These are phyloP conservation scores for Hyles lineata DNA, from an alignment of 2,888 invertebrate genomes.

Conservation along the genomic window DNA sequence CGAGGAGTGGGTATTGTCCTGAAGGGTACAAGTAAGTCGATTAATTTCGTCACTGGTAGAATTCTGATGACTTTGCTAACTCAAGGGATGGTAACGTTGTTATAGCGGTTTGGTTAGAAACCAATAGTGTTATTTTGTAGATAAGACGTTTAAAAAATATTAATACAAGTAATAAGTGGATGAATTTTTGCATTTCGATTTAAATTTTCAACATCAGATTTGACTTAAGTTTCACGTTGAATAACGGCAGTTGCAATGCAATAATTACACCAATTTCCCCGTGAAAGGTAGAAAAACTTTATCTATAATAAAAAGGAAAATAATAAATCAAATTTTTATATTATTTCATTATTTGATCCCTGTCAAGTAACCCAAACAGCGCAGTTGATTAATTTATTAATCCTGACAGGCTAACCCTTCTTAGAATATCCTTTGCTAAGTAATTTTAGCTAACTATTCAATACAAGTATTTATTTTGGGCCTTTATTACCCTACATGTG, in stretches of 20 bases:
- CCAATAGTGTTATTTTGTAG: no score
- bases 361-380: background rate
- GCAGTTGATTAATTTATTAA: constrained; percentile 3
- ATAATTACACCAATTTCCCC: background rate
- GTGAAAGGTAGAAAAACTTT: background rate
- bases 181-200: no score
- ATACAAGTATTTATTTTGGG: constrained; percentile 24
- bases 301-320: background rate
- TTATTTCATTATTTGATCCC: background rate
- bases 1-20: background rate
- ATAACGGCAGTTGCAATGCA: no score
- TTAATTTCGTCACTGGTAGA: constrained; percentile 4
- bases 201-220: no score
- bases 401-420: constrained; percentile 10
- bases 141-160: no score
- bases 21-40: background rate
- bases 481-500: constrained; percentile 6
- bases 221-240: no score
- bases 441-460: constrained; percentile 18
- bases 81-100: background rate
- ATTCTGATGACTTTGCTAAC: background rate
- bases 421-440: background rate
- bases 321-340: background rate
- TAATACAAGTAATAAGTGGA: no score
- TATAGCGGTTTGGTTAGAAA: background rate